A percentile compares a stretch with the other conserved stretches of the same genome.
phyloP scores from a whole-genome alignment of 2,888 invertebrate species.

The Cremastinae sp. region DNA sequence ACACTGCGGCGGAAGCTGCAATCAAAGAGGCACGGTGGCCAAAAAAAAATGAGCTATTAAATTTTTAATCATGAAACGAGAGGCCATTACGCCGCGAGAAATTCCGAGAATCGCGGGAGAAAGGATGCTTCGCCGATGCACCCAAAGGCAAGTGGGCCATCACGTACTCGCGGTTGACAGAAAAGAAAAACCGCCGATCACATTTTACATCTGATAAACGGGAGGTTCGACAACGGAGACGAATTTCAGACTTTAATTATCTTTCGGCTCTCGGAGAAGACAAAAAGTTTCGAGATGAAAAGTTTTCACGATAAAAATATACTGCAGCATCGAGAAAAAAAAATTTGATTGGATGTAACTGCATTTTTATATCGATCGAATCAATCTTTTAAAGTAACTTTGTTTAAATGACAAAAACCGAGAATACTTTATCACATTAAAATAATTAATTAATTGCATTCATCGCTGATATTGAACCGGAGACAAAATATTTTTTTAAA shows the following conservation, averaged over 20 bases:
- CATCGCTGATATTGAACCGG: no score
- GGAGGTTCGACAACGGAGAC: not conserved
- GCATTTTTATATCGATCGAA: no score
- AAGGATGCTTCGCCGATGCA: constrained; percentile 20
- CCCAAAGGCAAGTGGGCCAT: constrained; percentile 15
- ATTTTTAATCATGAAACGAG: not conserved
- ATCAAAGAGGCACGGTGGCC: constrained; percentile 77
- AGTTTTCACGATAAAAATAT: no score
- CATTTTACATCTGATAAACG: constrained; percentile 24
- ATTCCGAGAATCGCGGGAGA: constrained; percentile 19
- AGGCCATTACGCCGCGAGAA: constrained; percentile 23
- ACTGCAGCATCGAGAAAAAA: no score
- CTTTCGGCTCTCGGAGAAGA: not conserved
- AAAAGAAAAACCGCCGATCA: constrained; percentile 6
- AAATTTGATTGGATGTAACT: no score
- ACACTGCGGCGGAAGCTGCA: constrained; percentile 82
- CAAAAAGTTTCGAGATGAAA: no score
- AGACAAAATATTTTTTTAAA: no score
- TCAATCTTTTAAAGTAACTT: no score
- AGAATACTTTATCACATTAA: no score
- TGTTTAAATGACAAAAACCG: no score
- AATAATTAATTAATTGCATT: no score
- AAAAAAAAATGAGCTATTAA: constrained; percentile 36
- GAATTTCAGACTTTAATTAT: not conserved
- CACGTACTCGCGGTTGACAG: not conserved